phyloP scores from a whole-genome alignment of 2,797 vertebrate genomes.

The Ptychadena robeensis region DNA sequence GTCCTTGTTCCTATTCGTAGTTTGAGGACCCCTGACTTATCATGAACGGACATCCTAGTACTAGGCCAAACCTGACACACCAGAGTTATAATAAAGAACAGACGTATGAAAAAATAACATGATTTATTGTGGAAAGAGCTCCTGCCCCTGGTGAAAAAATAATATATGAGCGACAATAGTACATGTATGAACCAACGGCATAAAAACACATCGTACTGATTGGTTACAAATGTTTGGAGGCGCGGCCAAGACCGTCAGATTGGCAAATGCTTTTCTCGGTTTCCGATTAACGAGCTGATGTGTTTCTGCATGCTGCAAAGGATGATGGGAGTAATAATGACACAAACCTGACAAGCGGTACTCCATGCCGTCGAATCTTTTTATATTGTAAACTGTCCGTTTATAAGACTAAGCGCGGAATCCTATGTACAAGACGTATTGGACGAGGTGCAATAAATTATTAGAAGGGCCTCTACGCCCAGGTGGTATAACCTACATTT shows the following conservation, averaged over 20 bases:
- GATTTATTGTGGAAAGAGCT: slow-evolving; percentile 37
- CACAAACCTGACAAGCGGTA: neutral
- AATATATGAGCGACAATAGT: slow-evolving; percentile 24
- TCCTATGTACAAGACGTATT: neutral
- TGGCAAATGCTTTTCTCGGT: neutral
- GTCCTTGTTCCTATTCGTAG: too few relatives aligned
- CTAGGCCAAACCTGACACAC: neutral
- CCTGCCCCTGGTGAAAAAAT: slow-evolving; percentile 13
- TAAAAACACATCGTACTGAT: neutral
- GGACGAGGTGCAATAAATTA: neutral
- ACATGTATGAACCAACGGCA: slow-evolving; percentile 3
- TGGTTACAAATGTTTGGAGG: neutral
- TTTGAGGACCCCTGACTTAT: too few relatives aligned
- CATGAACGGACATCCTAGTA: too few relatives aligned
- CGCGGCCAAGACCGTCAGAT: neutral
- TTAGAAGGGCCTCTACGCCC: neutral
- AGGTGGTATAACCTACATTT: neutral
- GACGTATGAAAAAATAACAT: slow-evolving; percentile 47
- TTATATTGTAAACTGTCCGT: neutral
- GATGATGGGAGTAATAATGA: neutral
- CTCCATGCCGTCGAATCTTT: neutral
- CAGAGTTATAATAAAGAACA: neutral
- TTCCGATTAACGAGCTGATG: neutral
- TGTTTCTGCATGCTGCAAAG: slow-evolving; percentile 13
- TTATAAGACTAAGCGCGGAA: neutral